Conservation (phyloP, 1,140 invertebrate genomes). For the Sminthurides bifidus region DNA sequence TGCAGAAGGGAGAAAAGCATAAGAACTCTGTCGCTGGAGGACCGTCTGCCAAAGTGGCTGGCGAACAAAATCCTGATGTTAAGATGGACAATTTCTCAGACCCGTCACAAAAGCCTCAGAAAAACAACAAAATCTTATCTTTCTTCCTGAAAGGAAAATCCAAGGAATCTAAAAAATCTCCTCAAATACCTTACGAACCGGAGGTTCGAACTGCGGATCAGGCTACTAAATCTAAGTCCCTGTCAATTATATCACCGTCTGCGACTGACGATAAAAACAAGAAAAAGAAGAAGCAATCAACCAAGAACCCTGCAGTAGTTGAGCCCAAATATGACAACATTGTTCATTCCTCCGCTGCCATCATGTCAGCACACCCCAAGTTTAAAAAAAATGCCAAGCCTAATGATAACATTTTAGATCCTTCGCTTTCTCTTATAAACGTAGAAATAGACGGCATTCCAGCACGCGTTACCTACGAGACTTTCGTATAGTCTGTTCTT, state of each 20-base stretch:
- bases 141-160: constrained; percentile 2
- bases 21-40: too few relatives aligned
- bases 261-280: background rate
- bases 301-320: background rate
- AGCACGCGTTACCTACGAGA: constrained; percentile 26
- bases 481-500: constrained; percentile 27
- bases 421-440: background rate
- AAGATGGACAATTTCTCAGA: too few relatives aligned
- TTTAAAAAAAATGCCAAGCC: background rate
- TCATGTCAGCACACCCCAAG: background rate
- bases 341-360: too few relatives aligned
- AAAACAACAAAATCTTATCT: constrained; percentile 6
- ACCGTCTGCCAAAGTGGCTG: too few relatives aligned
- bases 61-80: too few relatives aligned
- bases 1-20: too few relatives aligned
- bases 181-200: too few relatives aligned
- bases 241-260: background rate
- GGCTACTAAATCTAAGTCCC: background rate
- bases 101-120: too few relatives aligned
- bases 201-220: background rate
- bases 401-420: constrained; percentile 7
- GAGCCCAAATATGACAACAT: constrained; percentile 6
- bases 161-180: too few relatives aligned
- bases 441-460: constrained; percentile 16
- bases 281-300: constrained; percentile 1